phyloP scores from a whole-genome alignment of 1,140 invertebrate genomes.

The Caenorhabditis tropicalis region DNA sequence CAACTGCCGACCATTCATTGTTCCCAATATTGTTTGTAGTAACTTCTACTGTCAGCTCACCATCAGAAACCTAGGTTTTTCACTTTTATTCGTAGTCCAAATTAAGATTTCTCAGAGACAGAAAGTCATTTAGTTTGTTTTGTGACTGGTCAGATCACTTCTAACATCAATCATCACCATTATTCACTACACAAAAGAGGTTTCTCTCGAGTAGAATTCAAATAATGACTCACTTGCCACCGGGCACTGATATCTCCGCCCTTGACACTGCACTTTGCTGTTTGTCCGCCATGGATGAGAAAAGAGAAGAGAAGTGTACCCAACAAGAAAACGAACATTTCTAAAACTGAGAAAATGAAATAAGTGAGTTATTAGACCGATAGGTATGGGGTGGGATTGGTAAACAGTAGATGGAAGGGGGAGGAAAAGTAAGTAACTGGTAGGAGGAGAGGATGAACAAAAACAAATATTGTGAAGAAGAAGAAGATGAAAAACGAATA shows the following conservation, averaged over 20 bases:
- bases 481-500: background rate
- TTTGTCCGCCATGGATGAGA: background rate
- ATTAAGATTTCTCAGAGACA: no score
- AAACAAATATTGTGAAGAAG: slow-evolving; percentile 21
- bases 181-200: background rate
- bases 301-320: slow-evolving; percentile 3
- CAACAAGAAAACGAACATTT: slow-evolving; percentile 27
- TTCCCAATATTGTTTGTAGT: slow-evolving; percentile 45
- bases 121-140: no score
- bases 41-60: slow-evolving; percentile 40
- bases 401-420: background rate
- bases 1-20: slow-evolving; percentile 45
- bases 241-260: slow-evolving; percentile 41
- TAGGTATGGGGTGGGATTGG: background rate
- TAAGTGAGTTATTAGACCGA: background rate
- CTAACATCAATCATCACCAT: background rate
- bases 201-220: background rate
- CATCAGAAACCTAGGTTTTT: background rate
- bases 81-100: no score
- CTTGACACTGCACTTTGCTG: slow-evolving; percentile 33
- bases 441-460: background rate
- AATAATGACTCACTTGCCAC: slow-evolving; percentile 44
- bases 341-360: background rate
- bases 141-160: no score
- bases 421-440: background rate